Evolutionary conservation across 1,140 invertebrate genomes (phyloP).

Genomic region (Drosophila lowei): DNA sequence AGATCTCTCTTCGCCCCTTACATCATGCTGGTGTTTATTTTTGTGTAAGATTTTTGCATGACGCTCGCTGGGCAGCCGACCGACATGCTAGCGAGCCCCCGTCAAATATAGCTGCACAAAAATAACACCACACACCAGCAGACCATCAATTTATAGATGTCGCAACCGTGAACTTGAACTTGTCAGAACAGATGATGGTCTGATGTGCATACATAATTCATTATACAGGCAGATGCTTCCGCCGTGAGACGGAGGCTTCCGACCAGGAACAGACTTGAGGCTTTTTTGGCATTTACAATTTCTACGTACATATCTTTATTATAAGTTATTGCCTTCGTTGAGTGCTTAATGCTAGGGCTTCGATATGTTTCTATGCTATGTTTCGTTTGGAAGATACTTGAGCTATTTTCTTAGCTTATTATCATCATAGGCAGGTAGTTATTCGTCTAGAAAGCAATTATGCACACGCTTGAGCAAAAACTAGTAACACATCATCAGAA

Average conservation of each 20-base stretch:
- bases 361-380: slow-evolving; percentile 77
- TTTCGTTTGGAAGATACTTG: slow-evolving; percentile 73
- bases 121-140: slow-evolving; percentile 35
- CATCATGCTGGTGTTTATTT: slow-evolving; percentile 38
- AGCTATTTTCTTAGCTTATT: slow-evolving; percentile 51
- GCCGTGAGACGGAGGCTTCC: slow-evolving; percentile 18
- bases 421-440: slow-evolving; percentile 43
- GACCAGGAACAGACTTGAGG: slow-evolving; percentile 8
- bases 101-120: slow-evolving; percentile 51
- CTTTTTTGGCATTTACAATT: slow-evolving; percentile 15
- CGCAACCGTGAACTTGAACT: slow-evolving; percentile 72
- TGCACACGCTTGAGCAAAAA: slow-evolving; percentile 68
- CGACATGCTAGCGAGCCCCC: slow-evolving; percentile 30
- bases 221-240: slow-evolving; percentile 51
- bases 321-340: slow-evolving; percentile 74
- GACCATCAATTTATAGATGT: slow-evolving; percentile 58
- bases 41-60: slow-evolving; percentile 34
- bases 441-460: slow-evolving; percentile 38
- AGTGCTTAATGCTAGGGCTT: slow-evolving; percentile 68
- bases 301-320: slow-evolving; percentile 54
- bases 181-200: slow-evolving; percentile 47
- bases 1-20: slow-evolving; percentile 31
- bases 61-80: slow-evolving; percentile 31
- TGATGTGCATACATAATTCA: slow-evolving; percentile 34
- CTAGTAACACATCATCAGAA: slow-evolving; percentile 57